Base-by-base conservation (phyloP, 1,140 invertebrate genomes). In the Nymphalis io region DNA sequence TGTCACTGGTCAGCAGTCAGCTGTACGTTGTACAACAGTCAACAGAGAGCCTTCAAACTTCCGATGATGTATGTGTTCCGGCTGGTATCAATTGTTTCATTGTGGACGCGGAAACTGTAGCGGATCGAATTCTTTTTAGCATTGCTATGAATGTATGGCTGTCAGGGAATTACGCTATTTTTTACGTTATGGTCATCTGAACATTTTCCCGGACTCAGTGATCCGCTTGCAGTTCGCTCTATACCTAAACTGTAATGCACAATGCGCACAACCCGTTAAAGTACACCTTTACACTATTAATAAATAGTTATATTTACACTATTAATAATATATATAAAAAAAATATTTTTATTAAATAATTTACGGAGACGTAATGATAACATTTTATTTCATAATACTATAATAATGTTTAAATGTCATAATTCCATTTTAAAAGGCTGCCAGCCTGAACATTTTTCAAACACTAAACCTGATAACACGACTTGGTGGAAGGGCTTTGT, bases 21-120 rank as follows among this genome's bases (percentile, higher is more conserved):
- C 73, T 65, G 58, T 64, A 70, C 20, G 57, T 39, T 68, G 59
- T 70, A 76, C 60, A 72, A 68, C 27, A 5, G 27, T 33, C 27
- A 33, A 33, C 27, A 33, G 27, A 8, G 62, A 78, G 74, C 74
- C 70, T 79, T 79, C 72, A 75, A 81, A 81, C 82, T 88, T 90
- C 85, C 88, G 88, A 90, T 84, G 82, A 85, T 84, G 55, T 78
- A 78, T 74, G 69, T 73, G 67, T 82, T 83, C 82, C 85, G 85
- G 78, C 79, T 85, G 70, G 75, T 48, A 70, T 77, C 76, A 73
- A 69, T 74, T 58, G 74, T 75, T 51, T 63, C 48, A 53, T 18
- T 55, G 16, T 63, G 44, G 59, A 74, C 53, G 62, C 77, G 77
- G 75, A 78, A 79, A 75, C 71, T 71, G 64, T 69, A 58, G 62